phyloP scores from a whole-genome alignment of 1,140 invertebrate species.

The Drosophila cardini region DNA sequence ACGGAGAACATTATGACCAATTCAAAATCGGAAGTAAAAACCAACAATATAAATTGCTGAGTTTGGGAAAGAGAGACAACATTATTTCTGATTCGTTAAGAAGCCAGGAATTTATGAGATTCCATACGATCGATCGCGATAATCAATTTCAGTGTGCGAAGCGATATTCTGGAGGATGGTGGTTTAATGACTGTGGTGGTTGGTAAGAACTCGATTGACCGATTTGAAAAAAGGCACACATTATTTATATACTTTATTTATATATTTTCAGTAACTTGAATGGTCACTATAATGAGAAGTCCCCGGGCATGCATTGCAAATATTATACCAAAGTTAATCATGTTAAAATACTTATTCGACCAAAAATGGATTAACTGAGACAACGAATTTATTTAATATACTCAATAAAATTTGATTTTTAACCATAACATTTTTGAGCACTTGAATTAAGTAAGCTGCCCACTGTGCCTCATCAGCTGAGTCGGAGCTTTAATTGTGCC shows the following conservation, averaged over 20 bases:
- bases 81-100: too few relatives aligned
- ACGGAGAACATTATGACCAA: background rate
- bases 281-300: background rate
- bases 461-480: constrained; percentile 64
- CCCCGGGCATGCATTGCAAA: too few relatives aligned
- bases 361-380: background rate
- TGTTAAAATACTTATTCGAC: background rate
- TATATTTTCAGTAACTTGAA: background rate
- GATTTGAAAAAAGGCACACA: background rate
- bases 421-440: background rate
- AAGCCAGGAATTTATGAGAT: too few relatives aligned
- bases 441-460: background rate
- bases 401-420: too few relatives aligned
- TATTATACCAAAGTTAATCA: background rate
- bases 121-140: background rate
- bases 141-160: background rate
- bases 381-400: too few relatives aligned
- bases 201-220: background rate
- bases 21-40: too few relatives aligned
- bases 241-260: background rate
- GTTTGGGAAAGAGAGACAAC: too few relatives aligned
- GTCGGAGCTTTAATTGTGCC: constrained; percentile 75
- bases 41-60: background rate
- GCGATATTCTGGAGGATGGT: too few relatives aligned
- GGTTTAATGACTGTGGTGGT: background rate